Base-by-base conservation (phyloP, 2,797 vertebrate genomes). In the Moxostoma hubbsi region DNA sequence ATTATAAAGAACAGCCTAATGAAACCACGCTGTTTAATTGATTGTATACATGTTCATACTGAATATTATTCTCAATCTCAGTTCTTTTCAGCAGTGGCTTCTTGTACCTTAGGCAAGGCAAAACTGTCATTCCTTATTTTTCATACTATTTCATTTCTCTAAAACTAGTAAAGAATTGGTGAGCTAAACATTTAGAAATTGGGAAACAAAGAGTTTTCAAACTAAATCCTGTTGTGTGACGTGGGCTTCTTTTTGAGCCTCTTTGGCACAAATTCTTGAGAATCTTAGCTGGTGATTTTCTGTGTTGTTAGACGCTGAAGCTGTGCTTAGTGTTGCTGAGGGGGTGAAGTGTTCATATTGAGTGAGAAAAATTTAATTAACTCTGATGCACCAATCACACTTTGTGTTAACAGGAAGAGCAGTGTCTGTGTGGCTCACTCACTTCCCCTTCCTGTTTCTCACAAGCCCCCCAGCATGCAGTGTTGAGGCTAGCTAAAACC, bases 391-490 rank as follows among this genome's bases (percentile, higher is more conserved):
- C 67, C 79, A 81, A 80, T 87, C 88, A 70, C 65, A 57, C 49
- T 79, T 47, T 66, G 59, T n/a, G n/a, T n/a, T n/a, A n/a, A n/a
- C n/a, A n/a, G n/a, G n/a, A n/a, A n/a, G n/a, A n/a, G n/a, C n/a
- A n/a, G n/a, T n/a, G n/a, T n/a, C n/a, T n/a, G n/a, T n/a, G n/a
- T n/a, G n/a, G n/a, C n/a, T n/a, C n/a, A n/a, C n/a, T 79, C 76
- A 87, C 87, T 91, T 93, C 90, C 89, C 88, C 85, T 89, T 92
- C 81, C 85, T 85, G 69, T 74, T 88, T 87, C 81, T 70, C 58
- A 55, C 69, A 73, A 82, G 80, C 45, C 74, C 46, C 67, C 11
- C 0, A 7, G 64, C 51, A 72, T 63, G 64, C 12, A 1, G 50
- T 15, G 3, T 45, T 50, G 24, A 53, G 78, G 24, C 63, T 15